Base-by-base conservation (phyloP, 2,113 vertebrate genomes). In the Pimephales promelas region DNA sequence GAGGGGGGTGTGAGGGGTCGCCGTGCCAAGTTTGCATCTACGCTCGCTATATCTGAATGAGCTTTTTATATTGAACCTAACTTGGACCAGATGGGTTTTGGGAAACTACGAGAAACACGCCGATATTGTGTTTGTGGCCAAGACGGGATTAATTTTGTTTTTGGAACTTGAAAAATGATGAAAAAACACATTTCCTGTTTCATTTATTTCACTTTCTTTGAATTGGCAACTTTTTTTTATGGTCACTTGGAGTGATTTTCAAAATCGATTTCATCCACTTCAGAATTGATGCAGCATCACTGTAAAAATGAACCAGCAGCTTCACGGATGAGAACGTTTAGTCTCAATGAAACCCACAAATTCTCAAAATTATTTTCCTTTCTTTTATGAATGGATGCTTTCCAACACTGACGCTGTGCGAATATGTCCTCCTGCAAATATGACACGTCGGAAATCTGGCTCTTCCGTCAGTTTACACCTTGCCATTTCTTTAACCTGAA, bases 41-140 rank as follows among this genome's bases (percentile, higher is more conserved):
- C 92, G 90, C 93, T 94, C 90, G 87, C 91, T 89, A 91, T 92
- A 93, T 93, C 90, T 93, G 91, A 96, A 95, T 94, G 92, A 92
- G 94, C 92, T 94, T 95, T 95, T 95, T 94, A 94, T 95, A 94
- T 93, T 94, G 85, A 83, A 82, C 84, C 92, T 97, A 96, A 96
- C 90, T 56, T 94, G 84, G 94, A 94, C 94, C 95, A 95, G 94
- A 96, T 96, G 95, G 89, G 87, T 90, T 79, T 84, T 56, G 79
- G 88, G 76, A 87, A 86, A 92, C 88, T 86, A 90, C 86, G 90
- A 91, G 89, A 90, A 87, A 87, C 77, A 59, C 84, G 88, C 86
- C 83, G 87, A 90, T 89, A 90, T 92, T 90, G 87, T 83, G 68
- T 83, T 84, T 90, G 78, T 83, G 88, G 89, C 84, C 86, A 82